Base-by-base conservation (phyloP, 2,888 invertebrate species). In the Psylliodes chrysocephalus region DNA sequence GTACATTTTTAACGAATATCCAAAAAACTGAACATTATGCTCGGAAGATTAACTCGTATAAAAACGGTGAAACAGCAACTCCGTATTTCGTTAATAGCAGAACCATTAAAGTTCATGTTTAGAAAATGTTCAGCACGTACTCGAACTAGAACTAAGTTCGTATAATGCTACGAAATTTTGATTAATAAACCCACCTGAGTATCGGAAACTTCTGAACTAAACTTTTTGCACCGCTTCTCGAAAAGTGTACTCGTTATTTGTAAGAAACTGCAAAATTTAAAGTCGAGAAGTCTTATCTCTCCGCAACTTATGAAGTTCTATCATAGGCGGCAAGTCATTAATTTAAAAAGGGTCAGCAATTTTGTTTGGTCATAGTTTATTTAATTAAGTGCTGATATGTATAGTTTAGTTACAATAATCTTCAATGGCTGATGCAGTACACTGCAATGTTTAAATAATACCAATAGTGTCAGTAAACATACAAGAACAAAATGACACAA, bases 181-280 rank as follows among this genome's bases (percentile, higher is more conserved):
- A 19, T 53, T 38, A 53, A 53, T 53, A 53, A 40, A 53, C 53
- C 38, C 53, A 40, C 53, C 53, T 53, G 38, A 53, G 53, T 53
- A 53, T 53, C 53, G 38, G 22, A 53, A 53, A 40, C 40, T 53
- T 53, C 22, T 1, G 6, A 40, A 53, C n/a, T 18, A 52, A 52
- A 53, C 38, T 40, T 53, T 46, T n/a, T 19, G 46, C 22, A 10
- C 8, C 46, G 22, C 38, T 10, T 40, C 14, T 10, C 14, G 40
- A 38, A 53, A 53, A 53, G 22, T 40, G 49, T 38, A 40, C 14
- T 22, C 19, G 40, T 19, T 53, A 53, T 35, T 53, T 53, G 53
- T 40, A 22, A 38, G 38, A 52, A 52, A 53, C 38, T 46, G 25
- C 5, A 46, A 46, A 46, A 22, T 46, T 46, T 46, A 46, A 46